Conservation (phyloP, 2,888 invertebrate genomes). For the Polyommatus icarus region DNA sequence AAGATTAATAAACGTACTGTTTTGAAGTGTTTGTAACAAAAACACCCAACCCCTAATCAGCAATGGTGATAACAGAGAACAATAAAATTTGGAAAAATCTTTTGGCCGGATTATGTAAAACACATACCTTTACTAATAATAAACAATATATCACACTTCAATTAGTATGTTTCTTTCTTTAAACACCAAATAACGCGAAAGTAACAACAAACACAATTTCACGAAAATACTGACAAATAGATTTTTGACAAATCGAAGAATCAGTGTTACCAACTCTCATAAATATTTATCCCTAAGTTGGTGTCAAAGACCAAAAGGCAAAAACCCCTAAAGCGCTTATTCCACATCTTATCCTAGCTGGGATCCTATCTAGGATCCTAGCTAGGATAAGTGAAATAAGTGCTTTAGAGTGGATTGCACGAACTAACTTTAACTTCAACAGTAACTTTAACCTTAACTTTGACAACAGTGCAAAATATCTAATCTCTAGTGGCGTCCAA, state of each 20-base stretch:
- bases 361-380: no score
- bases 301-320: no score
- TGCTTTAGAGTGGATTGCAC: no score
- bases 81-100: neutral
- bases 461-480: no score
- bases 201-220: constrained; percentile 4
- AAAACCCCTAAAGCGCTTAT: no score
- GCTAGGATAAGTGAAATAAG: no score
- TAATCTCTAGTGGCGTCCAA: no score
- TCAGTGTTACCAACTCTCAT: no score
- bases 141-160: neutral
- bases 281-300: no score
- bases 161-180: constrained; percentile 6
- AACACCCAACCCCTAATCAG: neutral
- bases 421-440: no score
- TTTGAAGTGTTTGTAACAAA: neutral
- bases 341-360: no score
- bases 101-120: neutral
- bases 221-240: constrained; percentile 6
- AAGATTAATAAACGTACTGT: neutral
- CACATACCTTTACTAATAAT: neutral
- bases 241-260: neutral
- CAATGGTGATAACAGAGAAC: neutral
- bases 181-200: neutral
- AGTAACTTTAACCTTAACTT: no score